These are phyloP conservation scores for Lacerta agilis DNA, from an alignment of 2,797 vertebrate species.

Conservation along the genomic window DNA sequence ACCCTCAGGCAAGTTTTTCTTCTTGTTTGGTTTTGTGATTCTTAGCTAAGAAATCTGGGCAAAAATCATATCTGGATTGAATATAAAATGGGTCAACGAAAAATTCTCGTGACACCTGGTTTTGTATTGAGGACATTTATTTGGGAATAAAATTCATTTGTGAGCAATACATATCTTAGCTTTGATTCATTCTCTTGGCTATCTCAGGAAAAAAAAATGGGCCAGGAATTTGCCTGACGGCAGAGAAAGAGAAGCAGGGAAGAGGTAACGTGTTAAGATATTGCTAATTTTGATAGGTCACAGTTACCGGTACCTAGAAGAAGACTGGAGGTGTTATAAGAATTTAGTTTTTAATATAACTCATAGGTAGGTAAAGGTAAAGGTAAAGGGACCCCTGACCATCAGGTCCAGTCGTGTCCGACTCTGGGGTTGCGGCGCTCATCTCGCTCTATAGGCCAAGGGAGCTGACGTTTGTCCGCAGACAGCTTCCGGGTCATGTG, in stretches of 20 bases:
- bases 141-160: background rate
- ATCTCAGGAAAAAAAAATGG: background rate
- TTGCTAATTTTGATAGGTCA: background rate
- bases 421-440: no score
- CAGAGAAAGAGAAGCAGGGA: background rate
- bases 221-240: background rate
- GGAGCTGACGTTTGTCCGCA: no score
- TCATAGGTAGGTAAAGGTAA: conserved; percentile 29
- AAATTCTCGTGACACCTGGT: background rate
- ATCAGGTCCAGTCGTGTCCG: no score
- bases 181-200: background rate
- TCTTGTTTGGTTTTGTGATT: background rate
- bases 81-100: background rate
- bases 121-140: background rate
- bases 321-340: conserved; percentile 21
- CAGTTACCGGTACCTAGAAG: conserved; percentile 1
- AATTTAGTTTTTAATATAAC: conserved; percentile 35
- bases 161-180: background rate
- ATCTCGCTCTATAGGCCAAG: no score
- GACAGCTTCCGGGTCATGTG: no score
- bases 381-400: no score
- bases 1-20: background rate
- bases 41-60: background rate
- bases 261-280: background rate
- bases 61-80: background rate